These are phyloP conservation scores for Scaptomyza hsui DNA, from an alignment of 1,140 invertebrate genomes.

Conservation along the genomic window DNA sequence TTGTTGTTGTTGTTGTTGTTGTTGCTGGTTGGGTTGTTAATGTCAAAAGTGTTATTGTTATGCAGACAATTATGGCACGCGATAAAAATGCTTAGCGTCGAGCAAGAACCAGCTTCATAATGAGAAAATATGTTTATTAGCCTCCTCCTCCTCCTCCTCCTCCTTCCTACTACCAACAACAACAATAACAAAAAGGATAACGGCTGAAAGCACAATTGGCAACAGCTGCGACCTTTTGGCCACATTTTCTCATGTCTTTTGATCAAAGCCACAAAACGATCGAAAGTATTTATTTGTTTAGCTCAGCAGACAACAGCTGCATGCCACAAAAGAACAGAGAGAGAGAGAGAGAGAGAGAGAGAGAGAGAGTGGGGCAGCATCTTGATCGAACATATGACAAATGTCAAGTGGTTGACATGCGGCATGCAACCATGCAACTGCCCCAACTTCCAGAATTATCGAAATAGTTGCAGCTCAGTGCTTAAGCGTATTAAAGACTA, in stretches of 20 bases:
- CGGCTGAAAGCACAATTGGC: not conserved
- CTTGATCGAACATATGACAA: constrained; percentile 36
- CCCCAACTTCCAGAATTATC: no score
- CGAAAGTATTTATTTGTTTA: constrained; percentile 40
- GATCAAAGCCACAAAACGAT: constrained; percentile 6
- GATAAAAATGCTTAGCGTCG: constrained; percentile 69
- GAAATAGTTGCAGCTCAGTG: no score
- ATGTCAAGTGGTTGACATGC: constrained; percentile 33
- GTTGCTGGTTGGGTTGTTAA: constrained; percentile 66
- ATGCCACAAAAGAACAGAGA: not conserved
- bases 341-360: not conserved
- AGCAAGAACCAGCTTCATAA: constrained; percentile 19
- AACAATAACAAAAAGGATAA: no score
- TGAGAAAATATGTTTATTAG: constrained; percentile 80
- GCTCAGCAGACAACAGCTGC: constrained; percentile 1
- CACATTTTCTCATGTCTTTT: not conserved
- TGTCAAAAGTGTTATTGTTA: constrained; percentile 81
- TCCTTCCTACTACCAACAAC: no score
- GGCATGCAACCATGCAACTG: not conserved
- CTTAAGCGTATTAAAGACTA: no score
- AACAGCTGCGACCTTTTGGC: constrained; percentile 53
- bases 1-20: constrained; percentile 12
- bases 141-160: not conserved
- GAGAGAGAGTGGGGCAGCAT: no score
- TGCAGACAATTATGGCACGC: constrained; percentile 77